These are phyloP conservation scores for Harpagoxenus sublaevis DNA, from an alignment of 2,888 invertebrate genomes.

Conservation along the genomic window DNA sequence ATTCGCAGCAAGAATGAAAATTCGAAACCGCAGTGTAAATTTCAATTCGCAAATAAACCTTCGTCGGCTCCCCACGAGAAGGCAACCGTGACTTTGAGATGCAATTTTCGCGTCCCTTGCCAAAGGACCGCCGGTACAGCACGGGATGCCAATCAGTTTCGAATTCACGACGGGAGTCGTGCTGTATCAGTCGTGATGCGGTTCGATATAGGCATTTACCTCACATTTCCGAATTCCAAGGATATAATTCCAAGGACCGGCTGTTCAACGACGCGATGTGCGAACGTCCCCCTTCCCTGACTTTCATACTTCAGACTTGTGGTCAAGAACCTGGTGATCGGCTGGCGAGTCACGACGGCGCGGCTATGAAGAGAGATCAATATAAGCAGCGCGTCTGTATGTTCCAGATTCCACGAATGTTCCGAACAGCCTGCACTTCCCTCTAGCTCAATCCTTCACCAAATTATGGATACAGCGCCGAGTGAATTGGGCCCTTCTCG, in stretches of 20 bases:
- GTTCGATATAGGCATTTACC: slow-evolving; percentile 24
- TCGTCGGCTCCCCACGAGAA: neutral
- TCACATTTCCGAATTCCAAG: slow-evolving; percentile 20
- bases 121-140: neutral
- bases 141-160: slow-evolving; percentile 22
- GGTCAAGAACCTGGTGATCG: slow-evolving; percentile 18
- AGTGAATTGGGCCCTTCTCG: slow-evolving; percentile 22
- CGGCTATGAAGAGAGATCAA: slow-evolving; percentile 56
- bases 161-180: slow-evolving; percentile 19
- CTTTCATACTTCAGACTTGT: slow-evolving; percentile 24
- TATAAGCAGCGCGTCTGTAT: slow-evolving; percentile 56
- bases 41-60: neutral
- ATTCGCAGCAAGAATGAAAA: slow-evolving; percentile 26
- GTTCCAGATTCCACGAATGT: slow-evolving; percentile 63
- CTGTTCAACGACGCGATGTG: neutral
- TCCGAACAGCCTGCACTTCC: slow-evolving; percentile 40
- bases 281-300: slow-evolving; percentile 11
- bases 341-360: slow-evolving; percentile 28
- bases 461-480: slow-evolving; percentile 55
- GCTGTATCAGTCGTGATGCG: neutral
- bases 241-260: slow-evolving; percentile 9
- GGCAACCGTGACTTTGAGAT: slow-evolving; percentile 17
- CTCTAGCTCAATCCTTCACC: slow-evolving; percentile 33
- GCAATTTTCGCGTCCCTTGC: slow-evolving; percentile 13
- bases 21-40: slow-evolving; percentile 28